Base-by-base conservation (phyloP, 2,797 vertebrate genomes). In the Lepidocolaptes lacrymiger region DNA sequence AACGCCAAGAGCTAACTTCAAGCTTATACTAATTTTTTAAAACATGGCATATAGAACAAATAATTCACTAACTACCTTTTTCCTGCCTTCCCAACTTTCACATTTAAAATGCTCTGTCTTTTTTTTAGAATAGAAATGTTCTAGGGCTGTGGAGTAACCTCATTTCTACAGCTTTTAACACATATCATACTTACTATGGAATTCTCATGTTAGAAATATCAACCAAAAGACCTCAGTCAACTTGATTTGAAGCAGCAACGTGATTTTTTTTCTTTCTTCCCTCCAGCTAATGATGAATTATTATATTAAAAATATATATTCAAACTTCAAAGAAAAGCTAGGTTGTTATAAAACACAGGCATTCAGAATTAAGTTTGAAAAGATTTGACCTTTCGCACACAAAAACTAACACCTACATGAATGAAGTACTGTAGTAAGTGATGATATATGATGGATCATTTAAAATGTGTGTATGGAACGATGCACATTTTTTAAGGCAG, bases 371-470 rank as follows among this genome's bases (percentile, higher is more conserved):
- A 68, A 88, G 92, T 93, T 73, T 88, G 85, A 94, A 95, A 95
- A 96, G 84, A 96, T 72, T 26, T 94, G 88, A 95, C 95, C 86
- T 96, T 95, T 91, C 91, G 88, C 86, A 91, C 78, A 95, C 81
- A 95, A 94, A 93, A 97, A 91, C 91, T 88, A 96, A 91, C 94
- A 95, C 95, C 93, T 96, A 89, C 56, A 85, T 95, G 91, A 96
- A 96, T 95, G 74, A 85, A 94, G 96, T 95, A 94, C 95, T 96
- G 93, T 95, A 91, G 75, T 84, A 95, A 95, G 95, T 97, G 93
- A 94, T 97, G 94, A 95, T 96, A 96, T 96, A 96, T 89, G 90
- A 95, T 77, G 90, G 94, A 91, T 94, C 88, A 85, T 94, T 92
- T 95, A 83, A 83, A 81, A 92, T 51, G 86, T 91, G 88, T 52